phyloP scores from a whole-genome alignment of 2,113 vertebrate species.

The Nothobranchius furzeri region DNA sequence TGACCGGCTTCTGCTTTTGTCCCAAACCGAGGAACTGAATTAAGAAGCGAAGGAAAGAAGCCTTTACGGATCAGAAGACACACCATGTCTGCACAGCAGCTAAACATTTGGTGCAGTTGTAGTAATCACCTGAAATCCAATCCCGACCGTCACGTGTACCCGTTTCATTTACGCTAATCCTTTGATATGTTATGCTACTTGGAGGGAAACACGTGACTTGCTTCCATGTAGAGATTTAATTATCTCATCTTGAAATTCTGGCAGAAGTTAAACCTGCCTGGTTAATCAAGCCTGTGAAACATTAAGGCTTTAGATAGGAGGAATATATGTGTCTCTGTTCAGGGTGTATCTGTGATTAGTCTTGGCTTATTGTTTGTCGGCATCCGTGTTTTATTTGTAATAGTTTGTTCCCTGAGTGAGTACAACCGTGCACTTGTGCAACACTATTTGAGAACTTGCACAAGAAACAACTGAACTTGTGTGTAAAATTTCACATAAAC shows the following conservation, averaged over 20 bases:
- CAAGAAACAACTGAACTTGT: no score
- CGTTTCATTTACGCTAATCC: conserved; percentile 56
- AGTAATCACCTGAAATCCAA: conserved; percentile 17
- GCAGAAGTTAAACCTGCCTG: conserved; percentile 24
- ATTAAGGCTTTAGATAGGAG: not conserved
- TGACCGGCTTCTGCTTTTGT: conserved; percentile 28
- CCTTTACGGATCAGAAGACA: not conserved
- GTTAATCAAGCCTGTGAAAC: conserved; percentile 24
- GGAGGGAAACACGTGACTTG: conserved; percentile 34
- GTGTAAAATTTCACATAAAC: no score
- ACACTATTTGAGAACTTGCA: no score
- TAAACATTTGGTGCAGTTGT: not conserved
- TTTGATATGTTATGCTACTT: conserved; percentile 39
- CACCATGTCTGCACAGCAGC: not conserved
- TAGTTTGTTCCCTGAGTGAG: no score
- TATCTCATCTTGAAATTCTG: conserved; percentile 39
- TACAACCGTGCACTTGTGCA: no score
- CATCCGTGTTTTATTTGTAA: no score
- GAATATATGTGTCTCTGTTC: no score
- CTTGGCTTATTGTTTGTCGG: no score
- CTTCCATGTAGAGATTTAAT: conserved; percentile 36
- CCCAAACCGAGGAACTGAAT: not conserved
- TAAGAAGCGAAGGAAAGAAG: conserved; percentile 1
- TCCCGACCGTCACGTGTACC: conserved; percentile 36
- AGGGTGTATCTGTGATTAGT: no score